Conservation (phyloP, 1,140 invertebrate species). For the Agrilus planipennis region DNA sequence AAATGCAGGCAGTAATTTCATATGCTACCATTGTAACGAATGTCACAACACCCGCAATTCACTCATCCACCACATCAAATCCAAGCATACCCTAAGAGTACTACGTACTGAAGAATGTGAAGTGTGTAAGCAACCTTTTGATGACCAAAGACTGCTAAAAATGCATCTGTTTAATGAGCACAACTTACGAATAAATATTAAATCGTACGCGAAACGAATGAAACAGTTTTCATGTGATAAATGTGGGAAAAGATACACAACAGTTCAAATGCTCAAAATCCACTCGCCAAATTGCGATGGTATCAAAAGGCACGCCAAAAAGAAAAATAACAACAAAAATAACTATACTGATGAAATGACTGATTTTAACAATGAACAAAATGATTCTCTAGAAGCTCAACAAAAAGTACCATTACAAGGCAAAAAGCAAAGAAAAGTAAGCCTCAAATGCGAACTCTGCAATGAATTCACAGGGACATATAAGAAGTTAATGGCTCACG, state of each 20-base stretch:
- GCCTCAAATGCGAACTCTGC: not conserved
- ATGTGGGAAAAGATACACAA: conserved; percentile 8
- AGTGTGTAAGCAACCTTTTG: not conserved
- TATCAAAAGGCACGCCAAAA: conserved; percentile 4
- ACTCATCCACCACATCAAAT: not conserved
- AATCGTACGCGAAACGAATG: too few relatives aligned
- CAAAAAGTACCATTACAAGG: too few relatives aligned
- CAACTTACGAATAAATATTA: not conserved
- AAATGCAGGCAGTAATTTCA: not conserved
- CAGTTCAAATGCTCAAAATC: conserved; percentile 6
- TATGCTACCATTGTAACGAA: conserved; percentile 1
- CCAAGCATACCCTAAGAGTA: not conserved
- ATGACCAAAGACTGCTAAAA: not conserved
- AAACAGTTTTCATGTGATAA: conserved; percentile 7
- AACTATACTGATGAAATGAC: too few relatives aligned
- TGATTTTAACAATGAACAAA: too few relatives aligned
- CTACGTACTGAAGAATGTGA: not conserved
- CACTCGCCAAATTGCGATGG: conserved; percentile 8
- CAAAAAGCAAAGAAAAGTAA: not conserved
- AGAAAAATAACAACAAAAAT: too few relatives aligned
- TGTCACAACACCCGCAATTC: not conserved
- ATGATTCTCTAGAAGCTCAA: too few relatives aligned
- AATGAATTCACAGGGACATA: too few relatives aligned
- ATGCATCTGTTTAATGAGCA: conserved; percentile 1
- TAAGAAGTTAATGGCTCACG: too few relatives aligned